Evolutionary conservation across 2,888 invertebrate genomes (phyloP), one percentile per base, ranked within the genome.

Genomic region (Tiliacea aurago): DNA sequence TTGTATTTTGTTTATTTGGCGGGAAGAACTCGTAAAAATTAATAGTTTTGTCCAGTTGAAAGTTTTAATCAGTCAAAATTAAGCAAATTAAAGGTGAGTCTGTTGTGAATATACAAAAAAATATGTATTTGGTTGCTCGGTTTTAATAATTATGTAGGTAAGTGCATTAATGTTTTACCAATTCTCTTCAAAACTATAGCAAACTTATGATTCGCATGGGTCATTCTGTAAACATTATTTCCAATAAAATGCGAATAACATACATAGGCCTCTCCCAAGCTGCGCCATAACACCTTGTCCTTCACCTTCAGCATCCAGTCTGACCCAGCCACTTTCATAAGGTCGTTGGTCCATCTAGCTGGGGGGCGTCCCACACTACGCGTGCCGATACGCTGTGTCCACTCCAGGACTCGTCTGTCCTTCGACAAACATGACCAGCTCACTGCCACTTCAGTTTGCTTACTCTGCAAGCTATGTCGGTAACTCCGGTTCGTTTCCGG

Each of bases 81-180:
- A 92, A 93, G 92, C 90, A 92, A 88, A 73, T 94, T 87, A 93
- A 93, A 87, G 93, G 94, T 94, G 73, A 93, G 94, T 91, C 0
- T 41, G 10, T 53, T 62, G 2, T 43, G 0, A 5, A 43, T 18
- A 47, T 41, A 33, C n/a, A 13, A 28, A 7, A 28, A 28, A 5
- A 6, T 10, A 20, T 47, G 6, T 51, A 1, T 63, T 0, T 37
- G 51, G 20, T 5, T 23, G 9, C 10, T 43, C 9, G 7, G 11
- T 33, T 68, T 51, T 15, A 49, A 23, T 28, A 18, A n/a, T 13
- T 15, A 18, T 23, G 33, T 43, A 15, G 11, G 33, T 56, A 47
- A 13, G 9, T 53, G 9, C 18, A 37, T 71, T 13, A 33, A 6
- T 10, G n/a, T n/a, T 73, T 33, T 65, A 20, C 41, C 7, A 41